These are phyloP conservation scores for Sciurus carolinensis DNA, from an alignment of 2,797 vertebrate genomes.

Conservation along the genomic window DNA sequence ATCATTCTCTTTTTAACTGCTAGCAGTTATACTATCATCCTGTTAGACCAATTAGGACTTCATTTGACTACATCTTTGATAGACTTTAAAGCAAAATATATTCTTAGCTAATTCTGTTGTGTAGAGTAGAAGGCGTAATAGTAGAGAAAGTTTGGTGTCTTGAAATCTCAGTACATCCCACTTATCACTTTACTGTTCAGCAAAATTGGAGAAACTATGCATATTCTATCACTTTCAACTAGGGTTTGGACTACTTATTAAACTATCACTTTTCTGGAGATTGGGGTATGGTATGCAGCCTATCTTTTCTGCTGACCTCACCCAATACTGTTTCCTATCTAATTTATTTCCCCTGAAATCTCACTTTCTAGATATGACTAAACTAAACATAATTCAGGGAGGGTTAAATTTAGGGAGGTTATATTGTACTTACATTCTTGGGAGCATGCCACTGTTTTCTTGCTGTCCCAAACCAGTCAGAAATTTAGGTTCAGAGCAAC, in stretches of 20 bases:
- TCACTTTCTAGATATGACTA: not conserved
- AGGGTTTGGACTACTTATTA: not conserved
- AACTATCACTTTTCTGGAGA: not conserved
- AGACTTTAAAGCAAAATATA: constrained; percentile 20
- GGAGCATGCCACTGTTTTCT: not conserved
- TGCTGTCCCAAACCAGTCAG: not conserved
- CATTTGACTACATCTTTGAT: not conserved
- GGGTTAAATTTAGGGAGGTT: not conserved
- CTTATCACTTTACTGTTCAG: not conserved
- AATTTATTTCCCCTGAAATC: constrained; percentile 44
- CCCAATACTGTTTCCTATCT: not conserved
- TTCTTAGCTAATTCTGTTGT: constrained; percentile 25
- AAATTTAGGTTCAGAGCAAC: not conserved
- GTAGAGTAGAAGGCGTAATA: not conserved
- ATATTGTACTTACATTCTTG: not conserved
- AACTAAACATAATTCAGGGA: constrained; percentile 12
- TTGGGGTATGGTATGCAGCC: not conserved
- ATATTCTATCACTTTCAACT: fast-evolving
- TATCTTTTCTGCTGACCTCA: not conserved
- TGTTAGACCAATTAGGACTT: not conserved
- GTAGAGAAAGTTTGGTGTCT: constrained; percentile 28
- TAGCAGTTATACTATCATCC: not conserved
- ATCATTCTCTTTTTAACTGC: constrained; percentile 37
- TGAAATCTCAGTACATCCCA: not conserved
- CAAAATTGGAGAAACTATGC: not conserved